Evolutionary conservation across 1,140 invertebrate species (phyloP).

Genomic region (Hylyphantes graminicola): DNA sequence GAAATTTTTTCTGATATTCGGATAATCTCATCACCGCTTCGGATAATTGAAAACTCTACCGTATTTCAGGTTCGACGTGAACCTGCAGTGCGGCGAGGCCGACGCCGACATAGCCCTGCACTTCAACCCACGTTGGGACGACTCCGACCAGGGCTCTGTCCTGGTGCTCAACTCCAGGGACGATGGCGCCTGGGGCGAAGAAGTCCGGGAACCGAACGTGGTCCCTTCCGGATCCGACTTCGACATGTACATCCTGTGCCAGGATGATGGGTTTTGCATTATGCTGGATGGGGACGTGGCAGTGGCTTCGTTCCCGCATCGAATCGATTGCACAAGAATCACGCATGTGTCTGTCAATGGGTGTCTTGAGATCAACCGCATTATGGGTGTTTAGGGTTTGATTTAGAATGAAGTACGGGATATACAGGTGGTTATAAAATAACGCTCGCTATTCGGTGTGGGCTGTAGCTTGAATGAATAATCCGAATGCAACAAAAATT

Average conservation of each 20-base stretch:
- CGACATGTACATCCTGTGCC: slow-evolving; percentile 32
- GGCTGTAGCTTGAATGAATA: too few relatives aligned
- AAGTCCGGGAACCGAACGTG: slow-evolving; percentile 21
- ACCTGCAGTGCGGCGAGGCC: slow-evolving; percentile 20
- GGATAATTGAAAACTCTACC: too few relatives aligned
- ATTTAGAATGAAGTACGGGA: background rate
- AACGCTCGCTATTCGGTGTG: too few relatives aligned
- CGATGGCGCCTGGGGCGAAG: slow-evolving; percentile 37
- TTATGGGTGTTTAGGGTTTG: slow-evolving; percentile 8
- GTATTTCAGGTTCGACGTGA: slow-evolving; percentile 28
- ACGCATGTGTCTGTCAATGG: slow-evolving; percentile 31
- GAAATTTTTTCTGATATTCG: too few relatives aligned
- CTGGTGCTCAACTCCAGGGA: slow-evolving; percentile 37
- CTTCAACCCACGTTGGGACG: slow-evolving; percentile 35
- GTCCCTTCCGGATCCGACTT: slow-evolving; percentile 19
- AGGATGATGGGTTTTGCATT: background rate
- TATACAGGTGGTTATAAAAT: too few relatives aligned
- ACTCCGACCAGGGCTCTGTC: background rate
- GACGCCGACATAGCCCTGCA: slow-evolving; percentile 37
- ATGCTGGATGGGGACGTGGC: slow-evolving; percentile 17
- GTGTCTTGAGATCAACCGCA: background rate
- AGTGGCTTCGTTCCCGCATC: slow-evolving; percentile 19
- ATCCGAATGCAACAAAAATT: too few relatives aligned
- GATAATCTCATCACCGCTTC: too few relatives aligned
- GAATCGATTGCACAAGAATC: slow-evolving; percentile 2